phyloP scores from a whole-genome alignment of 2,113 vertebrate genomes.

The Ramphastos sulfuratus region DNA sequence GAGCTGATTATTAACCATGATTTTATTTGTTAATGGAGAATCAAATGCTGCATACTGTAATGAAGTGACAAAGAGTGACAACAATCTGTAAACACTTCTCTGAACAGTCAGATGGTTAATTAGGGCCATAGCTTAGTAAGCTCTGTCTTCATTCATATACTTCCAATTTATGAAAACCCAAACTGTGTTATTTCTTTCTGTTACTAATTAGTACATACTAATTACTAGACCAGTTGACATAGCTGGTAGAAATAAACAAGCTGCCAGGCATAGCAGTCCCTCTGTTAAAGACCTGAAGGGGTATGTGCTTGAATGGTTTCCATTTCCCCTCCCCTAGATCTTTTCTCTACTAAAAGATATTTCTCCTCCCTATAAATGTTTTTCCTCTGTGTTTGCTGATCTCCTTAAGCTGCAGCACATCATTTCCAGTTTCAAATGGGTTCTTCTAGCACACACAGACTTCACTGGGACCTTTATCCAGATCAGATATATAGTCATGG shows the following conservation, averaged over 20 bases:
- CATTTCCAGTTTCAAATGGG: background rate
- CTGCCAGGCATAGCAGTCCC: background rate
- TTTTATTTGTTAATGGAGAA: background rate
- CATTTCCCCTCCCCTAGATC: background rate
- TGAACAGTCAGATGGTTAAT: background rate
- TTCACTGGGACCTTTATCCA: background rate
- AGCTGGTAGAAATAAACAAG: background rate
- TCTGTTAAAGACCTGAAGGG: background rate
- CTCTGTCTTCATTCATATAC: background rate
- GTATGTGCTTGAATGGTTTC: background rate
- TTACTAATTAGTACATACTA: background rate
- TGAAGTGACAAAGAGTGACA: background rate
- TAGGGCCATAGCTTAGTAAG: background rate
- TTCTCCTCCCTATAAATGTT: background rate
- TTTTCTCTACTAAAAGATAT: background rate
- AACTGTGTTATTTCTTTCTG: background rate
- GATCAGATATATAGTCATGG: background rate
- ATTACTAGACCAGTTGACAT: background rate
- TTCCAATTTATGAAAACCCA: background rate
- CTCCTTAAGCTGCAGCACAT: background rate
- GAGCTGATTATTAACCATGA: background rate
- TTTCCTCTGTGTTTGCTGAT: background rate
- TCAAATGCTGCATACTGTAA: background rate
- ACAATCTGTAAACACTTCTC: background rate
- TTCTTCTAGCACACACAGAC: background rate